Percentiles rank a stretch among this genome's conserved stretches.
These are phyloP conservation scores for Nerophis lumbriciformis DNA, from an alignment of 2,113 vertebrate species.

Conservation along the genomic window DNA sequence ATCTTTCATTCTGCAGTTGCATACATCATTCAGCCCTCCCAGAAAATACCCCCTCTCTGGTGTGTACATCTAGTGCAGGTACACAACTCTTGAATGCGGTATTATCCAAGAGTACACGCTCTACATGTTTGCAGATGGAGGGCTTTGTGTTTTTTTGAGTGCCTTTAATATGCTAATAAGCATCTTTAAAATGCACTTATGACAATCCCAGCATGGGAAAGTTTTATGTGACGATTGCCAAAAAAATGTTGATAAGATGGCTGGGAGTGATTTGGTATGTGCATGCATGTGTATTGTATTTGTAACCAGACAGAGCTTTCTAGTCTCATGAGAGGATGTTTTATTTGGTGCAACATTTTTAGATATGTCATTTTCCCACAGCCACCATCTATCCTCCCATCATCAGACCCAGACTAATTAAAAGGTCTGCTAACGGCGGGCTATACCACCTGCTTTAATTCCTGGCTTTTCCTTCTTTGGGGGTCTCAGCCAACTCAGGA, in stretches of 20 bases:
- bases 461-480: constrained; percentile 25
- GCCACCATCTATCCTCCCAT: constrained; percentile 17
- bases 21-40: too few relatives aligned
- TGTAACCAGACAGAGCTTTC: constrained; percentile 30
- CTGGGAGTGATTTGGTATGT: constrained; percentile 40
- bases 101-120: neutral
- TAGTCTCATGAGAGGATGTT: constrained; percentile 53
- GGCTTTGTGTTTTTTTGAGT: neutral
- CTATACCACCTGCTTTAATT: constrained; percentile 26
- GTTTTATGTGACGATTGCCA: constrained; percentile 40
- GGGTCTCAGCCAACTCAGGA: too few relatives aligned
- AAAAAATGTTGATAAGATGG: constrained; percentile 50
- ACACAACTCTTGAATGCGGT: too few relatives aligned
- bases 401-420: constrained; percentile 55
- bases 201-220: constrained; percentile 37
- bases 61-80: too few relatives aligned
- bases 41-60: too few relatives aligned
- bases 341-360: constrained; percentile 50
- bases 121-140: neutral
- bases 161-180: constrained; percentile 1
- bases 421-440: constrained; percentile 43
- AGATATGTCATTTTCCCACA: constrained; percentile 34
- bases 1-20: too few relatives aligned
- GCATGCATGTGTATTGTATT: constrained; percentile 23
- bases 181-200: constrained; percentile 8